phyloP scores from a whole-genome alignment of 2,888 invertebrate genomes.

The Ischnura elegans region DNA sequence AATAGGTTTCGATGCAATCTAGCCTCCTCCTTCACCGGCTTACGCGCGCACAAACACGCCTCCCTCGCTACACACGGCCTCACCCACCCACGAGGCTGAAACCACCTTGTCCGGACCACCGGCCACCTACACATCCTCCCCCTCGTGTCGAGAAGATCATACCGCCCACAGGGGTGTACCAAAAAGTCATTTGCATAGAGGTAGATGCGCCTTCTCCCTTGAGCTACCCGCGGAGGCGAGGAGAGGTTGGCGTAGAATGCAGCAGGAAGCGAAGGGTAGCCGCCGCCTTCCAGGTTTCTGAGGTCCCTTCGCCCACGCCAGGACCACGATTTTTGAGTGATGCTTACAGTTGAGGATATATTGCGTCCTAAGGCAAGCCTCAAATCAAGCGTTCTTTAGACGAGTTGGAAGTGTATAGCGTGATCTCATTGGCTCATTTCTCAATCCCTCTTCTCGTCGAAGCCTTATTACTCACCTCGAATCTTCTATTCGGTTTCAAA shows the following conservation, averaged over 20 bases:
- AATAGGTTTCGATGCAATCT: slow-evolving; percentile 21
- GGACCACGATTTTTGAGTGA: neutral
- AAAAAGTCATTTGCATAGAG: slow-evolving; percentile 26
- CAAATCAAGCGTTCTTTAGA: too few species aligned
- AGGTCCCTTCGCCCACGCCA: neutral
- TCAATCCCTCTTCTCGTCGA: too few species aligned
- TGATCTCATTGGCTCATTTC: too few species aligned
- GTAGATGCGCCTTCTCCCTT: neutral
- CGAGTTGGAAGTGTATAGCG: too few species aligned
- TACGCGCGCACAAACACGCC: neutral
- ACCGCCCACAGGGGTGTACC: slow-evolving; percentile 5
- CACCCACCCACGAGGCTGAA: neutral
- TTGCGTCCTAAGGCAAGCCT: too few species aligned
- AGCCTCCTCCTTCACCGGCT: neutral
- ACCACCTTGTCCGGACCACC: neutral
- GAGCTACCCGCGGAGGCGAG: neutral
- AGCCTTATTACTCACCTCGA: too few species aligned
- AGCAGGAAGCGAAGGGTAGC: neutral
- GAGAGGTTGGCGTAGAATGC: neutral
- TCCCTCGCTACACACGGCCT: neutral
- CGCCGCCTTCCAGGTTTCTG: neutral
- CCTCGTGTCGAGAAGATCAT: neutral
- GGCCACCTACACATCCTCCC: neutral
- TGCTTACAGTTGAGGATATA: neutral
- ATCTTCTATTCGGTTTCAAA: too few species aligned